Conservation (phyloP, 2,888 invertebrate species). For the Noctua janthe region DNA sequence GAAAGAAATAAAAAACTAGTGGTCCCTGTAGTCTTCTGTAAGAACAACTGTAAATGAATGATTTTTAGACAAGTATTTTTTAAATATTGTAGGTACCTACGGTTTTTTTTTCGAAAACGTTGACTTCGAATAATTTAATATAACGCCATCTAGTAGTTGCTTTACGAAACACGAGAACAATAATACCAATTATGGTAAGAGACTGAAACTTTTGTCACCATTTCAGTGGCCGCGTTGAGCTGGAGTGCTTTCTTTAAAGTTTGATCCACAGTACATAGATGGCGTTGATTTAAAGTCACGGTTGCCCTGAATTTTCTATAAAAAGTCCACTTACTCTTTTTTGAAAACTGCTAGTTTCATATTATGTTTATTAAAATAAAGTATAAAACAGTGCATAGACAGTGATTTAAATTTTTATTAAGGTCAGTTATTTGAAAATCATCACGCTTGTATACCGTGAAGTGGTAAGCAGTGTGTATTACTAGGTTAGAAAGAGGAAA, state of each 20-base stretch:
- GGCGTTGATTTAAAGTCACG: background rate
- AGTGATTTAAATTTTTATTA: background rate
- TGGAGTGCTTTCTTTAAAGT: background rate
- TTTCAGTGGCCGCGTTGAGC: background rate
- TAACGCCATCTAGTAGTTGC: slow-evolving; percentile 18
- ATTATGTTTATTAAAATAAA: background rate
- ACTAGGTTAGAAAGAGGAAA: too few species aligned
- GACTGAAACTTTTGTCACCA: background rate
- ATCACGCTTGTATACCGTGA: background rate
- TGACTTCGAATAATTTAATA: background rate
- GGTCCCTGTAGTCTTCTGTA: background rate
- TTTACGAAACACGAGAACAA: background rate
- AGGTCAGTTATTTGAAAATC: background rate
- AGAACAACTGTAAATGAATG: background rate
- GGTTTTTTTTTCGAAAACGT: background rate
- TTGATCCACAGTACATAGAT: slow-evolving; percentile 9
- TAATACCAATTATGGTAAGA: background rate
- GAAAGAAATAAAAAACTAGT: background rate
- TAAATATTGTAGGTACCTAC: background rate
- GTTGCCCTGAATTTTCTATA: background rate
- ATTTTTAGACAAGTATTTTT: background rate
- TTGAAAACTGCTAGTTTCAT: background rate
- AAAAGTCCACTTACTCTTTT: background rate
- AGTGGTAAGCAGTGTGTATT: background rate
- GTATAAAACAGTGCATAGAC: too few species aligned